Evolutionary conservation across 2,888 invertebrate genomes (phyloP), one percentile per base, ranked within the genome.

Genomic region (Blastobasis lacticolella): DNA sequence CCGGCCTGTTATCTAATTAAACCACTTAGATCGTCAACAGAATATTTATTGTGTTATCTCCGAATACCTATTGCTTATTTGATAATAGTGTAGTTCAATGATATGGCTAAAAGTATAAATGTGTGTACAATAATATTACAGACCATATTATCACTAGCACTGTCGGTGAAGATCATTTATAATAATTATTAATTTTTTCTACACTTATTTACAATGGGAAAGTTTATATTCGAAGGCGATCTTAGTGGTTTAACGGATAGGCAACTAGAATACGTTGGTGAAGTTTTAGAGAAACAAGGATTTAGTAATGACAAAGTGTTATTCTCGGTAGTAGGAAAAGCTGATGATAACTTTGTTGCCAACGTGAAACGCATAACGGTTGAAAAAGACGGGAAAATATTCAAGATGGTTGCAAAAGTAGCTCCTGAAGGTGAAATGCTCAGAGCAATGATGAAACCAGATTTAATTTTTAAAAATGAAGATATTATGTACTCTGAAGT

Each of bases 341-440:
- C 60, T 1, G 75, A 67, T 9, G 75, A 75, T 9, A 75, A 73
- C 54, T 75, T 64, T 51, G 56, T 51, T 7, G 65, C 72, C 10
- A 60, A 52, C 38, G 63, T 69, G 0, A 70, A 63, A 52, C 59
- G 70, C 50, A 60, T 73, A 23, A 57, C 50, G 0, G 59, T 68
- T 6, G 54, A 65, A 56, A 63, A 66, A 9, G 54, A 65, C 54
- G 67, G 61, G 9, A 54, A 58, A 43, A n/a, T 49, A n/a, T 62
- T 69, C 38, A 63, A 59, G 40, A 64, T 65, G 52, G 54, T 75
- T 4, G 71, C 61, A 0, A 75, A 75, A 56, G 44, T 71, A 45
- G 72, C 74, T 37, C 64, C 72, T 0, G 42, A 47, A 4, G 10
- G 44, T 4, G 64, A 64, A 55, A 10, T 45, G 2, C 2, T 60